Conservation (phyloP, 2,113 vertebrate species). For the Anser cygnoides region DNA sequence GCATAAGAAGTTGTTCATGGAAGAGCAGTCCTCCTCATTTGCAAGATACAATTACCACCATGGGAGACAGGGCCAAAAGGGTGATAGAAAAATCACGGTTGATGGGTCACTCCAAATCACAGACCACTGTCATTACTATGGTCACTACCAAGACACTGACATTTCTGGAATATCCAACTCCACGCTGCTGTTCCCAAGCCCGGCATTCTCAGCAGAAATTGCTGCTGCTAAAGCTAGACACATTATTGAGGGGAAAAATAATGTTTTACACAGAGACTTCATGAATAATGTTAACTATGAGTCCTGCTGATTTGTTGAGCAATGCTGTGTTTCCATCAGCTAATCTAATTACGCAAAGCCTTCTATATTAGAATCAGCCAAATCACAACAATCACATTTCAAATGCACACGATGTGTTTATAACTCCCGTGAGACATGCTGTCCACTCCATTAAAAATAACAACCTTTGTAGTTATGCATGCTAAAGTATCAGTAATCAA, state of each 20-base stretch:
- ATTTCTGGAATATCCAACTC: neutral
- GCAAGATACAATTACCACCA: neutral
- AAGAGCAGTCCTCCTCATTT: neutral
- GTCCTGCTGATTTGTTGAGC: constrained; percentile 34
- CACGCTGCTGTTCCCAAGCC: neutral
- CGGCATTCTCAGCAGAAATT: neutral
- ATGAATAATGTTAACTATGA: constrained; percentile 15
- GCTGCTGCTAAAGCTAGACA: neutral
- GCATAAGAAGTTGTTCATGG: neutral
- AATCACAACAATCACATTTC: constrained; percentile 1
- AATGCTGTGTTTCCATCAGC: constrained; percentile 27
- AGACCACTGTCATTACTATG: neutral
- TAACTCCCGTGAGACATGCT: neutral
- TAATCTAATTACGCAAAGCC: constrained; percentile 41
- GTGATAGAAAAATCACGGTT: neutral
- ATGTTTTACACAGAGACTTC: neutral
- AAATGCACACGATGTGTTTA: neutral
- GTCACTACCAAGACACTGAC: neutral
- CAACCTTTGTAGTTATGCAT: constrained; percentile 31
- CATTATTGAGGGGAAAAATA: neutral
- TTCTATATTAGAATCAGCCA: neutral
- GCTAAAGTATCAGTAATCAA: constrained; percentile 49
- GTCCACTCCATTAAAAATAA: constrained; percentile 62
- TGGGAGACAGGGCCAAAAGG: neutral
- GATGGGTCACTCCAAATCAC: neutral